A percentile compares a stretch with the other conserved stretches of the same genome.
phyloP scores from a whole-genome alignment of 1,140 invertebrate genomes.

The Monochamus saltuarius region DNA sequence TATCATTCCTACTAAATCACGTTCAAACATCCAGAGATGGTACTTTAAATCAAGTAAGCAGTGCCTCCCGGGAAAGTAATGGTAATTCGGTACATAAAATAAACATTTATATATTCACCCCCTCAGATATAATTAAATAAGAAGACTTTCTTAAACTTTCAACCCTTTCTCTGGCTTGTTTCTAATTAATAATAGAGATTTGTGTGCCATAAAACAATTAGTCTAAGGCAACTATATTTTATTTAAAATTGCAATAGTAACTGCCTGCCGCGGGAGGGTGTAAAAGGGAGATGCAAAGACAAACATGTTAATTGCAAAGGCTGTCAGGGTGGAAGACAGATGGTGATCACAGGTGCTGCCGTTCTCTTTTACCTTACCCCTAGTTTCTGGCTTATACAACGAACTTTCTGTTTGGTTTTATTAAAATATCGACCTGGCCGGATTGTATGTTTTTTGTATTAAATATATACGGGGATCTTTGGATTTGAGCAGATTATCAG shows the following conservation, averaged over 20 bases:
- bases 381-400: too few relatives aligned
- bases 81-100: constrained; percentile 25
- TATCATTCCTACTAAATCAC: constrained; percentile 20
- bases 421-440: too few relatives aligned
- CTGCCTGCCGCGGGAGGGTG: constrained; percentile 12
- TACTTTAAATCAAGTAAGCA: constrained; percentile 20
- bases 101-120: constrained; percentile 27
- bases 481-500: too few relatives aligned
- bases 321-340: constrained; percentile 33
- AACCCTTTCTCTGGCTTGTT: constrained; percentile 28
- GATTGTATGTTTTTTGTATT: too few relatives aligned
- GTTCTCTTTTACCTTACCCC: constrained; percentile 3
- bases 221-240: constrained; percentile 30
- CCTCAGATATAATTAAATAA: constrained; percentile 30
- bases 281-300: constrained; percentile 24
- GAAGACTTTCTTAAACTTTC: constrained; percentile 26
- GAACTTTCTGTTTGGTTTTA: too few relatives aligned
- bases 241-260: constrained; percentile 19
- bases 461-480: too few relatives aligned
- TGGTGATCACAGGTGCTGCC: constrained; percentile 31
- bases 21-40: constrained; percentile 16
- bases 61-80: constrained; percentile 21
- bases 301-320: constrained; percentile 36
- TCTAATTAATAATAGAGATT: constrained; percentile 38
- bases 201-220: constrained; percentile 35